phyloP scores from a whole-genome alignment of 1,140 invertebrate species.

The Caenorhabditis tropicalis region DNA sequence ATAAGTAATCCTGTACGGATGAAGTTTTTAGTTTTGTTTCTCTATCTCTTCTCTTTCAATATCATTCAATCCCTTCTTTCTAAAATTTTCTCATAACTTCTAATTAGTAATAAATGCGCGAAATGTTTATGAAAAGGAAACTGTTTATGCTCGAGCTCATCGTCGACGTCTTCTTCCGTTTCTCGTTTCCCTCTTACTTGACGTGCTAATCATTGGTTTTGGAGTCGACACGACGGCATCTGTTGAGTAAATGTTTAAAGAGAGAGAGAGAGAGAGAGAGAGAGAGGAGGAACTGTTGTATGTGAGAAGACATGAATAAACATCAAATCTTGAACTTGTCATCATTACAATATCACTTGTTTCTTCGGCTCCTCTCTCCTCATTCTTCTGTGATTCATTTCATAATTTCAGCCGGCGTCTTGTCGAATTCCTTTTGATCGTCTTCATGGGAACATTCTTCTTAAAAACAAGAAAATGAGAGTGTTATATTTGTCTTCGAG shows the following conservation, averaged over 20 bases:
- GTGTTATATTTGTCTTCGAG: background rate
- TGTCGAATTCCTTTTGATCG: background rate
- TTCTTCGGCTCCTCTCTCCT: no score
- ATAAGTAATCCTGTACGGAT: no score
- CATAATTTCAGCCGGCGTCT: background rate
- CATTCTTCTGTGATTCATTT: conserved; percentile 3
- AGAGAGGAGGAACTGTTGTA: background rate
- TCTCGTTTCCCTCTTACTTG: background rate
- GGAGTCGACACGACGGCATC: conserved; percentile 2
- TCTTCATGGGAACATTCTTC: background rate
- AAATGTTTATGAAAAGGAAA: background rate
- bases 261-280: no score
- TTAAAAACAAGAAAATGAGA: background rate
- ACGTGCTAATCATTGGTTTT: background rate
- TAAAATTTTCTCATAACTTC: background rate
- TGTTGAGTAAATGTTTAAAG: conserved; percentile 25
- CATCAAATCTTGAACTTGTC: background rate
- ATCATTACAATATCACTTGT: background rate
- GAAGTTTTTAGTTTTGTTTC: background rate
- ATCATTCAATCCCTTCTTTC: background rate
- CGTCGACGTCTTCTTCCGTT: background rate
- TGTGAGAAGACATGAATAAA: background rate
- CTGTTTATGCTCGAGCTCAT: conserved; percentile 1
- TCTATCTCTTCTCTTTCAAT: background rate
- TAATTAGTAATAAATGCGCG: background rate